Percentiles rank a stretch among this genome's conserved stretches.
Conservation (phyloP, 2,797 vertebrate species). For the Sebastolobus altivelis region DNA sequence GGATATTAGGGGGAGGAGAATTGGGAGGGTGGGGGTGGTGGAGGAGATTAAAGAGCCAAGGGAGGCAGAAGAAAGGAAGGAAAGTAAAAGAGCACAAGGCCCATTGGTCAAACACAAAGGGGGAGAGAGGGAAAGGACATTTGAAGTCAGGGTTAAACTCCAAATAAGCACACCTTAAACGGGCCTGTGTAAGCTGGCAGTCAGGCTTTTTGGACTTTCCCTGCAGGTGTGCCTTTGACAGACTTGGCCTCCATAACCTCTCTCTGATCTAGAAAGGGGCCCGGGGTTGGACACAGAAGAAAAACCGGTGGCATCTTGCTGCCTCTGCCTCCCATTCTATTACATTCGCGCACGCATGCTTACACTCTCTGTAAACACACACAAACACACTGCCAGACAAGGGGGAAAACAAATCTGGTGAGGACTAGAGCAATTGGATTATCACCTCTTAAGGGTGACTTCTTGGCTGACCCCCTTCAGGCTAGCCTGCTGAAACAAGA, state of each 20-base stretch:
- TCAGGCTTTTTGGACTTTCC: constrained; percentile 78
- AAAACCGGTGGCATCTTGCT: constrained; percentile 71
- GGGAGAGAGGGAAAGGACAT: constrained; percentile 78
- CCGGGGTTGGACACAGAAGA: constrained; percentile 66
- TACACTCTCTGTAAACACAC: constrained; percentile 72
- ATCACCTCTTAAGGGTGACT: constrained; percentile 88
- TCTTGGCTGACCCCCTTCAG: constrained; percentile 85
- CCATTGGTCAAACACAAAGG: constrained; percentile 87
- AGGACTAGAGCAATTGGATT: constrained; percentile 87
- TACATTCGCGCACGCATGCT: constrained; percentile 65
- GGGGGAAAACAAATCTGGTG: constrained; percentile 81
- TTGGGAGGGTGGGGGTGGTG: constrained; percentile 75
- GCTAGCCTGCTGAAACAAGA: constrained; percentile 83
- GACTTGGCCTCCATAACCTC: constrained; percentile 81
- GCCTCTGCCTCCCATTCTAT: constrained; percentile 67
- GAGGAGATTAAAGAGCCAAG: constrained; percentile 83
- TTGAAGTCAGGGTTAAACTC: constrained; percentile 85
- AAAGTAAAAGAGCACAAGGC: constrained; percentile 84
- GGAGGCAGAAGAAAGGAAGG: constrained; percentile 80
- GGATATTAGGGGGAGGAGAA: constrained; percentile 79
- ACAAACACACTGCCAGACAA: constrained; percentile 67
- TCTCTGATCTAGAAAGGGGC: constrained; percentile 76
- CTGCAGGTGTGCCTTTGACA: constrained; percentile 87
- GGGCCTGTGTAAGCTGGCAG: constrained; percentile 77
- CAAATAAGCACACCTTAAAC: constrained; percentile 88